These are phyloP conservation scores for Ectemnius cavifrons DNA, from an alignment of 2,888 invertebrate genomes.

Conservation along the genomic window DNA sequence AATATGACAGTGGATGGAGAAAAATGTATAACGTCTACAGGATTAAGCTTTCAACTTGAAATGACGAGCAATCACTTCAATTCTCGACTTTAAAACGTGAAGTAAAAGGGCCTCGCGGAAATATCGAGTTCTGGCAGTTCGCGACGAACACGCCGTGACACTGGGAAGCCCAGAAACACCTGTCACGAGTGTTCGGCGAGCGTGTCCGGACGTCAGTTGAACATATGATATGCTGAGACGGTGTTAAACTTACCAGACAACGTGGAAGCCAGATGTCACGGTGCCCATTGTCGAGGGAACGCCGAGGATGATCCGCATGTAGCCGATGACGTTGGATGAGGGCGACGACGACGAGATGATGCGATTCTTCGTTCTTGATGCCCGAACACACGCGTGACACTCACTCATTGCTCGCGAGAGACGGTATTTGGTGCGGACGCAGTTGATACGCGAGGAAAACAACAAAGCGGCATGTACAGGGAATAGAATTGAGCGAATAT, in stretches of 20 bases:
- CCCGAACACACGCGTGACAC: conserved; percentile 54
- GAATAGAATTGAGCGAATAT: background rate
- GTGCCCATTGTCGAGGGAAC: conserved; percentile 14
- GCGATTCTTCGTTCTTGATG: conserved; percentile 60
- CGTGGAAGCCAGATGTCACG: conserved; percentile 18
- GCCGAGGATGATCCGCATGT: conserved; percentile 40
- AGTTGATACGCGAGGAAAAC: conserved; percentile 3
- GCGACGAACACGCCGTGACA: too few species aligned
- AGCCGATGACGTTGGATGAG: conserved; percentile 13
- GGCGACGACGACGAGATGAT: conserved; percentile 33
- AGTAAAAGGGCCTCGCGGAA: too few species aligned
- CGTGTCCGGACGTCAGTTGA: background rate
- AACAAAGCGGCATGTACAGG: conserved; percentile 3
- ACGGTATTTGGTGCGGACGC: too few species aligned
- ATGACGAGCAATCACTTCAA: too few species aligned
- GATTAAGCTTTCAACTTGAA: too few species aligned
- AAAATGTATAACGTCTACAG: too few species aligned
- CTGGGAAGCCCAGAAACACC: background rate
- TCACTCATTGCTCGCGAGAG: conserved; percentile 27
- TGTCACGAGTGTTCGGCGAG: background rate
- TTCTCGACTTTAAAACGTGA: too few species aligned
- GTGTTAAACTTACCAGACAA: conserved; percentile 44
- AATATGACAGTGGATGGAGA: too few species aligned
- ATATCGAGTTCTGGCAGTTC: too few species aligned
- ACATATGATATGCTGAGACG: too few species aligned